Percentiles rank a stretch among this genome's conserved stretches.
Evolutionary conservation across 2,888 invertebrate species (phyloP).

Genomic region (Heliconius aoede): DNA sequence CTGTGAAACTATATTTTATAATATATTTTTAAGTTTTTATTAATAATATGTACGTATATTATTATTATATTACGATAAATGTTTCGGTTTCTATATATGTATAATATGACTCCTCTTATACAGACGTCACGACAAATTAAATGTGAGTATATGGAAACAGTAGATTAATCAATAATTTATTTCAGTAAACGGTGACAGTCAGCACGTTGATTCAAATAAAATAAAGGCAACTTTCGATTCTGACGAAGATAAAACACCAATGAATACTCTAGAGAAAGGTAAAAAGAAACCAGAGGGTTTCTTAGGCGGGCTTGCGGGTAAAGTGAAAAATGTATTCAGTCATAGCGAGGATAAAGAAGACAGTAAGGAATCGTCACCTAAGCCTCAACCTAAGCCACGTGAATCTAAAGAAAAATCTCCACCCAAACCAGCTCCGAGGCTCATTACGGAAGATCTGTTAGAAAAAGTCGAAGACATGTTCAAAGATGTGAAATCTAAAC

Average conservation of each 20-base stretch:
- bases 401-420: slow-evolving; percentile 66
- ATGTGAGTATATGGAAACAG: slow-evolving; percentile 43
- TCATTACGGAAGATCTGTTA: slow-evolving; percentile 76
- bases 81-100: slow-evolving; percentile 16
- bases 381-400: slow-evolving; percentile 66
- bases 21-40: slow-evolving; percentile 25
- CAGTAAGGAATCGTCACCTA: slow-evolving; percentile 63
- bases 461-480: slow-evolving; percentile 83
- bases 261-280: slow-evolving; percentile 81
- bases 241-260: slow-evolving; percentile 81
- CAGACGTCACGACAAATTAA: slow-evolving; percentile 42
- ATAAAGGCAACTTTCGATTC: slow-evolving; percentile 83
- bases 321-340: slow-evolving; percentile 73
- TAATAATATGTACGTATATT: slow-evolving; percentile 24
- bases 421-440: slow-evolving; percentile 75
- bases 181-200: slow-evolving; percentile 75
- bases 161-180: slow-evolving; percentile 46
- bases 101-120: slow-evolving; percentile 37
- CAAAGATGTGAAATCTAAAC: slow-evolving; percentile 72
- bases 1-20: slow-evolving; percentile 14
- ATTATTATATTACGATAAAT: slow-evolving; percentile 2
- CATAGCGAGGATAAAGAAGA: slow-evolving; percentile 75
- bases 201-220: slow-evolving; percentile 80
- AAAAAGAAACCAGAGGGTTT: slow-evolving; percentile 76
- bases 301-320: slow-evolving; percentile 73